Base-by-base conservation (phyloP, 2,113 vertebrate genomes). In the Bombycilla garrulus region DNA sequence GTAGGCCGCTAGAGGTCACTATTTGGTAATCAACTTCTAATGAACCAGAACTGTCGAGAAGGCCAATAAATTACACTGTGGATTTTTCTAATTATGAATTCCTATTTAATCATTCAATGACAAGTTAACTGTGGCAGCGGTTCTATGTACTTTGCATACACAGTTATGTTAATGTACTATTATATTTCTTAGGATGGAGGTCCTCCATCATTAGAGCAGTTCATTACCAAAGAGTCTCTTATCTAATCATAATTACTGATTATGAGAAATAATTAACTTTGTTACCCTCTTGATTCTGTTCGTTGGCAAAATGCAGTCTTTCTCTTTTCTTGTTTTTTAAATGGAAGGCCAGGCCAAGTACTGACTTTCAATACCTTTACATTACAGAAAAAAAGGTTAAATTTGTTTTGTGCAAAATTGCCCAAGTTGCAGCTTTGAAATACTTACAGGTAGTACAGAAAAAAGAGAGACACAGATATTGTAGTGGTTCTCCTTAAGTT, bases 11-110 rank as follows among this genome's bases (percentile, higher is more conserved):
- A 99, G 99, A 98, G 99, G 99, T 99, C 98, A 98, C 98, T 98
- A 97, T 99, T 98, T 98, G 97, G 98, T 98, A 98, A 98, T 98
- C 98, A 98, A 98, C 98, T 97, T 97, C 98, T 99, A 99, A 99
- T 98, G 98, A 99, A 99, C 98, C 98, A 98, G 98, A 98, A 98
- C 98, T 98, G 98, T 98, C 98, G 97, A 94, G 96, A 98, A 98
- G 97, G 97, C 97, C 98, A 98, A 98, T 99, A 98, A 99, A 99
- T 99, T 98, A 98, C 97, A 95, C 94, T 96, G 97, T 98, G 97
- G 97, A 97, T 98, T 98, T 98, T 97, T 98, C 98, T 99, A 99
- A 99, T 99, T 99, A 99, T 98, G 98, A 98, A 99, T 99, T 99
- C 98, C 95, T 98, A 95, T 98, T 98, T 99, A 99, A 99, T 99